Evolutionary conservation across 2,888 invertebrate species (phyloP), one percentile per base, ranked within the genome.

Genomic region (Scaptomyza reducta): DNA sequence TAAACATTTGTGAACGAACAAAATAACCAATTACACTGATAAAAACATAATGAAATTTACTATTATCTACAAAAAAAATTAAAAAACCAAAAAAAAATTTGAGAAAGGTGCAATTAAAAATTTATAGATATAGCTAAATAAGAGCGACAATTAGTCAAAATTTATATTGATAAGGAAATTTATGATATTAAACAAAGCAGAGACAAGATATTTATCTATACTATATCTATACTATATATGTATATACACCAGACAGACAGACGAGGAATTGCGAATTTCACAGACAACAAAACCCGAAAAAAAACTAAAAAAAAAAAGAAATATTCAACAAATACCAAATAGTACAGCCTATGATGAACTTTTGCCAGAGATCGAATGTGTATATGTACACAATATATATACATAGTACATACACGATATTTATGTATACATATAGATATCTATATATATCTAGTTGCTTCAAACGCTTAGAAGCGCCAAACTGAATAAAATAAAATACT

Each of bases 51-150:
- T 49, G 50, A 47, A 63, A 64, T 38, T 58, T 59, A 67, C 53
- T 53, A 54, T 45, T 54, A 58, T 61, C 42, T 44, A 61, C 42
- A 68, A 45, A 54, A 53, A 54, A 49, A 53, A n/a, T 46, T 46
- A 63, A 65, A 53, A 53, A 45, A 22, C 46, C 63, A 65, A 47
- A 46, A 64, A 58, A 57, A 47, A 71, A 65, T 60, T 59, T 60
- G 69, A 46, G 49, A 83, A 77, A 70, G 83, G 87, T 82, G 82
- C 82, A 82, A 82, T 82, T 82, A 82, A 66, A 81, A 83, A 74
- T 87, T 80, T 67, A 31, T 83, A 85, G 74, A 62, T 74, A 56
- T 68, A 60, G 74, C 69, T 46, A 31, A 57, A 70, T 54, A 41
- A 46, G 56, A 65, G 58, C 77, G 65, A 63, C 50, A 71, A 54